Conservation (phyloP, 2,797 vertebrate species). For the Aplochiton taeniatus region DNA sequence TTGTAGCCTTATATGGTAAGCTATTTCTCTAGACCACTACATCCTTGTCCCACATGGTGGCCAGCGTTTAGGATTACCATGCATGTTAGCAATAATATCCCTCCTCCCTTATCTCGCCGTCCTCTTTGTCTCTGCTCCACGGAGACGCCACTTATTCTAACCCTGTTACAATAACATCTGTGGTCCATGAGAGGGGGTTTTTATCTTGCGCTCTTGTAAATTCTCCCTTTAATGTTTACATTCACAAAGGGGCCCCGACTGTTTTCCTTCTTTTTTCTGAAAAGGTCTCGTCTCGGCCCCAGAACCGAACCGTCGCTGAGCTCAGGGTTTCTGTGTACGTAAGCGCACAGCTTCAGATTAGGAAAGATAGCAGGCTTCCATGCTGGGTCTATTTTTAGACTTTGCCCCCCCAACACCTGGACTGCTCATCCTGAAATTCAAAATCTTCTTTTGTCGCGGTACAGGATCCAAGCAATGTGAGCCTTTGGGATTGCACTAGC, state of each 20-base stretch:
- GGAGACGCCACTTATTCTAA: conserved; percentile 28
- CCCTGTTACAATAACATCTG: conserved; percentile 38
- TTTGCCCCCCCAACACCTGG: neutral
- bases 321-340: neutral
- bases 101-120: conserved; percentile 23
- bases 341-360: neutral
- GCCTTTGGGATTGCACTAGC: conserved; percentile 7
- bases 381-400: neutral
- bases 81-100: conserved; percentile 41
- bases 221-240: conserved; percentile 22
- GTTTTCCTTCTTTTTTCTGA: conserved; percentile 14
- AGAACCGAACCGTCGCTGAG: neutral
- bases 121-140: conserved; percentile 28
- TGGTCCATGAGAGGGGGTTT: conserved; percentile 17
- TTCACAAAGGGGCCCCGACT: conserved; percentile 7
- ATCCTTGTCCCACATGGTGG: conserved; percentile 21
- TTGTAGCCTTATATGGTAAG: conserved; percentile 33
- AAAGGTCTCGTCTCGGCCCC: neutral
- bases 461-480: conserved; percentile 18
- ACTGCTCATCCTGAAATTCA: neutral
- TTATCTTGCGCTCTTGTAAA: conserved; percentile 16
- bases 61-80: conserved; percentile 26
- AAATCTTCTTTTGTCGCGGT: neutral
- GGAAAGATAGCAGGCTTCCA: too few relatives aligned
- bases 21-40: conserved; percentile 20